A percentile compares a stretch with the other conserved stretches of the same genome.
Evolutionary conservation across 2,113 vertebrate genomes (phyloP).

Genomic region (Synchiropus splendidus): DNA sequence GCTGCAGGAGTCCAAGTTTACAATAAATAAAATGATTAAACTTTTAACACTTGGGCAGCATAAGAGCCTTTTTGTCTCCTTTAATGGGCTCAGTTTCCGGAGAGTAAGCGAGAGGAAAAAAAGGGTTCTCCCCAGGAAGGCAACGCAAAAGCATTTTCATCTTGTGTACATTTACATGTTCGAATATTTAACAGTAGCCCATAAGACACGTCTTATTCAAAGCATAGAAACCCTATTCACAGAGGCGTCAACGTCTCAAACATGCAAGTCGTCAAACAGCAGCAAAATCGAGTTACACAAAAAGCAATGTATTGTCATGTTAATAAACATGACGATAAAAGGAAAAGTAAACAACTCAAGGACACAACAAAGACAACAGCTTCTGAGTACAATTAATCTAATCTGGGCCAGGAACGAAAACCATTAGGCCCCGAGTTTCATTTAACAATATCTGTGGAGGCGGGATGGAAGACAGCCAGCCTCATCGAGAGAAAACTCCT

Average conservation of each 20-base stretch:
- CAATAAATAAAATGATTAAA: slow-evolving; percentile 4
- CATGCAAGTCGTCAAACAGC: no score
- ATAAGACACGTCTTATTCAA: background rate
- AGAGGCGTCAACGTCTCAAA: no score
- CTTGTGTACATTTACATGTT: slow-evolving; percentile 10
- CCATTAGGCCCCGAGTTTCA: background rate
- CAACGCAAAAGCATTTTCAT: slow-evolving; percentile 6
- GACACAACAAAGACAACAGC: background rate
- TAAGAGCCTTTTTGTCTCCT: background rate
- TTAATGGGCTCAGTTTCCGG: slow-evolving; percentile 15
- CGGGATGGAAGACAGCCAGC: background rate
- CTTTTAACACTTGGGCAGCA: slow-evolving; percentile 1
- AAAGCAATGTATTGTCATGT: no score
- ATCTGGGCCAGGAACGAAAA: background rate
- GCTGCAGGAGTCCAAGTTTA: background rate
- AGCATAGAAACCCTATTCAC: no score
- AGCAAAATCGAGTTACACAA: no score
- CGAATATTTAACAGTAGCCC: slow-evolving; percentile 3
- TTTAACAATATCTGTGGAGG: background rate
- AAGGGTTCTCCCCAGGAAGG: slow-evolving; percentile 8
- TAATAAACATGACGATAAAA: no score
- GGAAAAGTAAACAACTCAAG: background rate
- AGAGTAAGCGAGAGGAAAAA: slow-evolving; percentile 2
- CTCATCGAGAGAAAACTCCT: background rate
- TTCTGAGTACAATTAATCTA: background rate